phyloP scores from a whole-genome alignment of 2,797 vertebrate genomes.

The Gallinago solitaria region DNA sequence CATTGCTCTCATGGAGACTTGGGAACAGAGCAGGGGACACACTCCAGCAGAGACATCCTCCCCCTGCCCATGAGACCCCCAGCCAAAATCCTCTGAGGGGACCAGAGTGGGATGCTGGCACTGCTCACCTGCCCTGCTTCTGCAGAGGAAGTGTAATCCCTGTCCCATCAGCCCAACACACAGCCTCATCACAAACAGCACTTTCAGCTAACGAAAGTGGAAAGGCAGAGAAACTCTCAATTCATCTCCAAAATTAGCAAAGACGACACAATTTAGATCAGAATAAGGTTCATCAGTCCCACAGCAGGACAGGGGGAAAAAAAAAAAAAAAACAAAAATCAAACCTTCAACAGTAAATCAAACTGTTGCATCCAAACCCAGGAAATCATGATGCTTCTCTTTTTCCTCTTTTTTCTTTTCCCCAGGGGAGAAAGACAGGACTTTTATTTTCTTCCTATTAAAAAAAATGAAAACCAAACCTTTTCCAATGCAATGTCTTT shows the following conservation, averaged over 20 bases:
- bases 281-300: background rate
- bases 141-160: background rate
- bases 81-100: background rate
- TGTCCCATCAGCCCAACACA: background rate
- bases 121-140: background rate
- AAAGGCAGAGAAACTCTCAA: background rate
- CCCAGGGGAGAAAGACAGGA: background rate
- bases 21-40: background rate
- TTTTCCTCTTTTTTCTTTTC: background rate
- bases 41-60: background rate
- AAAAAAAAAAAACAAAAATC: background rate
- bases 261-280: background rate
- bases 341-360: background rate
- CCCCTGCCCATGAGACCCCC: rapidly evolving
- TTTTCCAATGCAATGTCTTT: background rate
- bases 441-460: background rate
- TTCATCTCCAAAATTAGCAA: background rate
- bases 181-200: background rate
- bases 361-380: background rate
- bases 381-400: background rate
- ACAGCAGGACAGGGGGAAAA: background rate
- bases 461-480: background rate
- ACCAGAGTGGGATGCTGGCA: rapidly evolving
- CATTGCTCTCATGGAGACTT: background rate
- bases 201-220: background rate